Evolutionary conservation across 1,140 invertebrate species (phyloP), one percentile per base, ranked within the genome.

Genomic region (Drosophila ananassae): DNA sequence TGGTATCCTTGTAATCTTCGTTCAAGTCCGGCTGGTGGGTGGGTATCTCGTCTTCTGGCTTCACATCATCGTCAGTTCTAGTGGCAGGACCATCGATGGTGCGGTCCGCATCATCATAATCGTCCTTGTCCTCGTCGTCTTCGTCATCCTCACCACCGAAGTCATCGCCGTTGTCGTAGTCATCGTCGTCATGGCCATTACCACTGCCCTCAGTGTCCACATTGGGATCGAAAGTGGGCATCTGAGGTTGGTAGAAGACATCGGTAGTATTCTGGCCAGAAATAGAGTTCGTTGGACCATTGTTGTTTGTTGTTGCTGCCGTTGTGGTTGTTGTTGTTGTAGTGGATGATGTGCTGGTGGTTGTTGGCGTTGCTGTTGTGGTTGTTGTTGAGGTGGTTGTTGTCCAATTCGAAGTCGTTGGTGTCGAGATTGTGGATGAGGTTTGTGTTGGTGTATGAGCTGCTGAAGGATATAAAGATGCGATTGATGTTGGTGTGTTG

Each of bases 391-490:
- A 46, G 25, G 57, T 54, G 37, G 44, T 25, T 47, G 32, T 41
- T 9, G 34, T 34, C n/a, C 60, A 17, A 10, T 9, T 73, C 17
- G 57, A 39, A 8, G 64, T 64, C 54, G 75, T 63, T 39, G 64
- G 58, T 46, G 64, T 52, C 37, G 77, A 32, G 30, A 56, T 64
- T 56, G 76, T 67, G 79, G 76, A 46, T 71, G 71, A 71, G 72
- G 50, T 44, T 79, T 68, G 57, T 73, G 77, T 52, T 75, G 89
- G 73, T 73, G 73, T 80, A 68, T 89, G 76, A 89, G 76, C 83
- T 89, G 83, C 79, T 89, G 83, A 68, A 89, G 83, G 76, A 89
- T 83, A 89, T 83, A 89, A 73, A 89, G 77, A 89, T 89, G 83
- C 63, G 66, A 39, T 74, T 74, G 53, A 56, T 75, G 34, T 81